phyloP scores from a whole-genome alignment of 2,888 invertebrate genomes.

The Patella ulyssiponensis region DNA sequence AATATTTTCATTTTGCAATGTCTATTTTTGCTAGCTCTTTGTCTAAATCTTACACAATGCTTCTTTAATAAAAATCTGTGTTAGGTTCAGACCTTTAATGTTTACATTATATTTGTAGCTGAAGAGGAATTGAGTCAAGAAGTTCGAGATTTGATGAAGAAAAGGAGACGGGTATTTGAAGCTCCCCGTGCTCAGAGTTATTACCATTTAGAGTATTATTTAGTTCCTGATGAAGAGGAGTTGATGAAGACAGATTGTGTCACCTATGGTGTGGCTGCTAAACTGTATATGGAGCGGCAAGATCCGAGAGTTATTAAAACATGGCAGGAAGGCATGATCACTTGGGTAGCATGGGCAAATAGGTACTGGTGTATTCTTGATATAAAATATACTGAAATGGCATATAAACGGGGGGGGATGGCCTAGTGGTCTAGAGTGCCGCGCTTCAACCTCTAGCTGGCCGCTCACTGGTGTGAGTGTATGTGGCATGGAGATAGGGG shows the following conservation, averaged over 20 bases:
- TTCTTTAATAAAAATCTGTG: too few species aligned
- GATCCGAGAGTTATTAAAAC: slow-evolving; percentile 68
- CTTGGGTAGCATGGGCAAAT: slow-evolving; percentile 71
- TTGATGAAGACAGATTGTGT: slow-evolving; percentile 68
- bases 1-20: too few species aligned
- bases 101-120: slow-evolving; percentile 28
- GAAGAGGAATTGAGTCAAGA: slow-evolving; percentile 58
- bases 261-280: slow-evolving; percentile 68
- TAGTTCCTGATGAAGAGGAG: slow-evolving; percentile 65
- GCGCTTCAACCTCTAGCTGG: too few species aligned
- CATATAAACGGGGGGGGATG: too few species aligned
- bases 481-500: too few species aligned
- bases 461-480: too few species aligned
- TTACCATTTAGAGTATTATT: slow-evolving; percentile 69
- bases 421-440: too few species aligned
- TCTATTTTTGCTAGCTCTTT: too few species aligned
- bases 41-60: too few species aligned
- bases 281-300: slow-evolving; percentile 68
- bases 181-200: slow-evolving; percentile 67
- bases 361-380: slow-evolving; percentile 48
- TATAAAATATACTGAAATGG: neutral
- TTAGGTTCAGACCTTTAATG: neutral
- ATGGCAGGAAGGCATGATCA: slow-evolving; percentile 69
- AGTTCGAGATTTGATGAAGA: slow-evolving; percentile 54
- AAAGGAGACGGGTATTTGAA: slow-evolving; percentile 65